Conservation (phyloP, 2,113 vertebrate genomes). For the Corvus cornix region DNA sequence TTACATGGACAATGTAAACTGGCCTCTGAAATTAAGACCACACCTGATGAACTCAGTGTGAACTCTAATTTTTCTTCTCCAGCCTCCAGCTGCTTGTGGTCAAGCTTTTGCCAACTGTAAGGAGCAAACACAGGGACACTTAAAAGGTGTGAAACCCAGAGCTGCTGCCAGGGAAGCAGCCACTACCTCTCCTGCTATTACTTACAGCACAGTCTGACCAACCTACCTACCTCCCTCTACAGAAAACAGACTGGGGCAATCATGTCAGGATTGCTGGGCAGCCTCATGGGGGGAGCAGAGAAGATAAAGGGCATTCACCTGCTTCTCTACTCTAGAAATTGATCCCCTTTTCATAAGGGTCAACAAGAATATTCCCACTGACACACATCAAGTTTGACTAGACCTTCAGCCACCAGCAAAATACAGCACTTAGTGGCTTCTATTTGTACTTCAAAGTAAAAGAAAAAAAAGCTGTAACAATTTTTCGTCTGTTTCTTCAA, state of each 20-base stretch:
- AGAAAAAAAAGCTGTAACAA: background rate
- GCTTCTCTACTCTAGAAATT: background rate
- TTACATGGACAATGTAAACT: accelerated
- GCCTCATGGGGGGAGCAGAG: background rate
- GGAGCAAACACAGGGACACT: background rate
- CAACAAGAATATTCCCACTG: background rate
- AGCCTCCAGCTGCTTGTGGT: background rate
- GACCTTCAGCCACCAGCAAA: background rate
- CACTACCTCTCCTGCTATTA: background rate
- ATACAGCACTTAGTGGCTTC: background rate
- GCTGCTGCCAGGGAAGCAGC: background rate
- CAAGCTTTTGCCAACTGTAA: background rate
- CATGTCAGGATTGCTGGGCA: background rate
- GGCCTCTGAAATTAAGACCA: background rate
- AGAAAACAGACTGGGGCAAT: background rate
- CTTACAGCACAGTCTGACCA: background rate
- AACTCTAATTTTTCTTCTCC: background rate
- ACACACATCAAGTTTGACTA: background rate
- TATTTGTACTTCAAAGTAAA: background rate
- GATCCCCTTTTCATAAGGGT: background rate
- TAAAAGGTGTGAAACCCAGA: slow-evolving; percentile 6
- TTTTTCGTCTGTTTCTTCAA: background rate
- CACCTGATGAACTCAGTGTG: background rate
- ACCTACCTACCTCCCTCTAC: background rate
- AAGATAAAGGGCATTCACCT: background rate